Evolutionary conservation across 2,888 invertebrate species (phyloP), one percentile per base, ranked within the genome.

Genomic region (Eurytoma adleriae): DNA sequence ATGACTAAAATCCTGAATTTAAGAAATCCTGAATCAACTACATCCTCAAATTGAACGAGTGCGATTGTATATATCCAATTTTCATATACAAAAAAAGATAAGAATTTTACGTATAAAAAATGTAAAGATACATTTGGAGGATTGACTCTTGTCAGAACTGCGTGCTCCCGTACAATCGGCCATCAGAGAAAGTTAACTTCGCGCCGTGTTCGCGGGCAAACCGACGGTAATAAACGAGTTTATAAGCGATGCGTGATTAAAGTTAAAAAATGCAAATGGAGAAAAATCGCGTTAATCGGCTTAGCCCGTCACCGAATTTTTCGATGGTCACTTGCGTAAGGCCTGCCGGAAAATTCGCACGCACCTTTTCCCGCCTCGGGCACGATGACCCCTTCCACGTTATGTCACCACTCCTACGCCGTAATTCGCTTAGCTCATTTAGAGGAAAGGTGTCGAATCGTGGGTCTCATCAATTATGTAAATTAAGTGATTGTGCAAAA

Each of bases 211-310:
- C 72, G 20, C 68, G 68, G n/a, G n/a, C n/a, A n/a, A 74, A 69
- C 54, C 56, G 69, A 56, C 52, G 74, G 74, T 75, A 70, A 75
- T 72, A 77, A 80, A 77, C 68, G 64, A 80, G 80, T 76, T 76
- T 80, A 72, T 80, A 80, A 75, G 75, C 67, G 71, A 76, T 71
- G 79, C 40, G 61, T n/a, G 56, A 62, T 74, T 79, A 73, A 73
- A 48, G 67, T 54, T 71, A 54, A 75, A 71, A 79, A 76, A 75
- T 71, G 75, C 71, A 80, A 80, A 80, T 75, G 30, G 16, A 75
- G 30, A 71, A 66, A 71, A 70, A 71, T 16, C 16, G 24, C 56
- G 13, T 73, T 74, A 70, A 79, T 74, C 69, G 56, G 10, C 52
- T 71, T 66, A 50, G 18, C 64, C 48, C 59, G 30, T 4, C 3